Percentiles rank a stretch among this genome's conserved stretches.
phyloP scores from a whole-genome alignment of 2,888 invertebrate genomes.

The Lithophane socia region DNA sequence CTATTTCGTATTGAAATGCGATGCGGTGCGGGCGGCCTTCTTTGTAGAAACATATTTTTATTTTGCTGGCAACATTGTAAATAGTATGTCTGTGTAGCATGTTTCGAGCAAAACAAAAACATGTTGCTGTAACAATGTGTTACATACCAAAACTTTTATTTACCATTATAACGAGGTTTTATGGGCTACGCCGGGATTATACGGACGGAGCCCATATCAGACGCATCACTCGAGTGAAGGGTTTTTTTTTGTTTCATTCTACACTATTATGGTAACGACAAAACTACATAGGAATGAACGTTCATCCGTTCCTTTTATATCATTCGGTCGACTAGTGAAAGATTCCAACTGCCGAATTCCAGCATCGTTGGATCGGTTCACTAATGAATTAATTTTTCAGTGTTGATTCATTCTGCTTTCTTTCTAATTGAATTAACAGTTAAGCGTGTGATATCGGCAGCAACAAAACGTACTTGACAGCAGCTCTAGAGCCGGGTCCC shows the following conservation, averaged over 20 bases:
- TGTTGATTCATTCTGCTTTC: neutral
- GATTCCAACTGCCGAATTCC: neutral
- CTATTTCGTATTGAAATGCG: neutral
- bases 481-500: conserved; percentile 97
- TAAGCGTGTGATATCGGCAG: neutral
- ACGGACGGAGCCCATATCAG: neutral
- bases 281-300: neutral
- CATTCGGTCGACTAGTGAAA: neutral
- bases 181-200: too few species aligned
- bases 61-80: neutral
- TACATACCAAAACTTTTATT: neutral
- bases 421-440: neutral
- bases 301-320: neutral
- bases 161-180: neutral
- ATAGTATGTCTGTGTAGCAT: neutral
- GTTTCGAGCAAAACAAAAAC: neutral
- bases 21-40: neutral
- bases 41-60: neutral
- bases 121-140: neutral
- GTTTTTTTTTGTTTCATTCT: neutral
- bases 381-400: neutral
- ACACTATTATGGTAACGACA: neutral
- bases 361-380: neutral
- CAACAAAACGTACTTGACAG: conserved; percentile 92
- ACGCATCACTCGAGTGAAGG: neutral